Evolutionary conservation across 1,140 invertebrate genomes (phyloP), one percentile per base, ranked within the genome.

Genomic region (Cyrtorhinus lividipennis): DNA sequence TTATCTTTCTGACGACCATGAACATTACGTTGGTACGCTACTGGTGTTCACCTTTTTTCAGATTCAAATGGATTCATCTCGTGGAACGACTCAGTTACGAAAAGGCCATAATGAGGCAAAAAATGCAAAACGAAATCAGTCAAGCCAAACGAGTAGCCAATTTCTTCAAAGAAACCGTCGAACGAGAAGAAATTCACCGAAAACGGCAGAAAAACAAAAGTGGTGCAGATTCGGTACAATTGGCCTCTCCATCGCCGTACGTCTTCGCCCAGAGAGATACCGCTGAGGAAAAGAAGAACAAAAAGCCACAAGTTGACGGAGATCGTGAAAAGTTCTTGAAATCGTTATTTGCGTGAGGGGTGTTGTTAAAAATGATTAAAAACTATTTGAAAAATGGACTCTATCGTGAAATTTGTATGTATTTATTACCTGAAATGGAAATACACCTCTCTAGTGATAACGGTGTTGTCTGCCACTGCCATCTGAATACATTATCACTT

Each of bases 51-150:
- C 44, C 26, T 44, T 45, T 15, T 68, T 68, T 22, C 46, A 83
- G 90, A 66, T 98, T 98, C 72, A 95, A 95, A 75, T 98, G 95
- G 95, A 79, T 84, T 56, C 92, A 98, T 77, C 77, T 98, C 20
- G 90, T 87, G 71, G 95, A 97, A 75, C 80, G 92, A 69, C 76
- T 97, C 62, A 85, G 87, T 15, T 95, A 96, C 76, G 94, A 98
- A 75, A 85, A 84, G 72, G 90, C 90, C 26, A 86, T 91, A 5
- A 83, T 85, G 67, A 86, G 90, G 71, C 92, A 96, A 72, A 82
- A 87, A 72, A 72, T 96, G 46, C 75, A 86, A 65, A 82, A 86
- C 18, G 95, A 97, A 78, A 89, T 98, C 57, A 81, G 89, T 2
- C 87, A 93, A 71, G 92, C 88, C 0, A 95, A 95, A 74, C 83